Evolutionary conservation across 2,888 invertebrate genomes (phyloP).

Genomic region (Drosophila formosana): DNA sequence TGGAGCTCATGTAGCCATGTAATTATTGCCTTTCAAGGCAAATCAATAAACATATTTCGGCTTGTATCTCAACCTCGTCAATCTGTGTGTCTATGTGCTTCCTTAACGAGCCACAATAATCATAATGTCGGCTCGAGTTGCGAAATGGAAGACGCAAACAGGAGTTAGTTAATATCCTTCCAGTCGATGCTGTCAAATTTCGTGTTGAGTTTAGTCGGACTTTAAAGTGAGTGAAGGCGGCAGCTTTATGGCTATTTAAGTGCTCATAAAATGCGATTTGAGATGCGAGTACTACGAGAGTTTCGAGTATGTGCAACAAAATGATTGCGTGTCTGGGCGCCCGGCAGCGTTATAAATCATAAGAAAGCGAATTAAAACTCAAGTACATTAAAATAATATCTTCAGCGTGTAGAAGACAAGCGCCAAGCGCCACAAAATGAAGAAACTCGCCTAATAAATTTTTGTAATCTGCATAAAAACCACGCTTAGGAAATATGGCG

Average conservation of each 20-base stretch:
- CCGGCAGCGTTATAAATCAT: constrained; percentile 59
- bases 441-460: constrained; percentile 69
- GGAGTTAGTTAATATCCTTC: neutral
- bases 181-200: constrained; percentile 4
- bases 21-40: constrained; percentile 70
- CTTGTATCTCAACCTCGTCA: constrained; percentile 3
- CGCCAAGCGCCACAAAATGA: constrained; percentile 40
- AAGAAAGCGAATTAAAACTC: constrained; percentile 66
- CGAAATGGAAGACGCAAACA: neutral
- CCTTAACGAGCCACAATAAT: constrained; percentile 10
- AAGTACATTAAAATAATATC: constrained; percentile 65
- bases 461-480: constrained; percentile 72
- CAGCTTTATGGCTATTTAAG: constrained; percentile 24
- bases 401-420: constrained; percentile 30
- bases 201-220: neutral
- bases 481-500: neutral
- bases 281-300: constrained; percentile 18
- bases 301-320: constrained; percentile 9
- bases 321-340: constrained; percentile 38
- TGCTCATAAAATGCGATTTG: constrained; percentile 28
- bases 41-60: constrained; percentile 65
- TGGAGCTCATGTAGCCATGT: constrained; percentile 68
- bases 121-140: neutral
- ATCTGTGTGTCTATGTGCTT: neutral
- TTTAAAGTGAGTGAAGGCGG: constrained; percentile 9